Conservation (phyloP, 30 jellyfish, hydroid and myxozoan species). For the Cassiopea andromeda region DNA sequence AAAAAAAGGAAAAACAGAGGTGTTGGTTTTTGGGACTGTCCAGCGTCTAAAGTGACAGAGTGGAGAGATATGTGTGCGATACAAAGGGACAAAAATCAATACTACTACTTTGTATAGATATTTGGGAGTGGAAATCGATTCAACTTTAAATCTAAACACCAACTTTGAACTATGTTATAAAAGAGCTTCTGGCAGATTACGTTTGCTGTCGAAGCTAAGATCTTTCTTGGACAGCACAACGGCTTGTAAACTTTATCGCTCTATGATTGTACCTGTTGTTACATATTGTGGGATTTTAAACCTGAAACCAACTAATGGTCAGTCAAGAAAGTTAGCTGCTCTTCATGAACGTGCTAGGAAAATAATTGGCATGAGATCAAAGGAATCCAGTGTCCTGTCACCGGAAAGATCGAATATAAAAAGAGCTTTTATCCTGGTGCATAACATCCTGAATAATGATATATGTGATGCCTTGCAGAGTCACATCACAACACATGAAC, state of each 20-base stretch:
- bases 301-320: slow-evolving; percentile 35
- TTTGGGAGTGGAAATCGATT: slow-evolving; percentile 35
- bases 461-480: slow-evolving; percentile 53
- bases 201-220: slow-evolving; percentile 49
- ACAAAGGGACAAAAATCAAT: slow-evolving; percentile 24
- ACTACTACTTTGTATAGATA: slow-evolving; percentile 13
- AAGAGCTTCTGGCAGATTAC: slow-evolving; percentile 65
- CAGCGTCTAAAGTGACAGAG: slow-evolving; percentile 54
- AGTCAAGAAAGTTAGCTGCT: slow-evolving; percentile 41
- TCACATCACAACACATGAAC: slow-evolving; percentile 50
- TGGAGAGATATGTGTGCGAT: slow-evolving; percentile 1
- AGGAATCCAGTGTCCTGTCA: slow-evolving; percentile 50
- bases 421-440: slow-evolving; percentile 53
- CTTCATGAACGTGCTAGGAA: slow-evolving; percentile 51
- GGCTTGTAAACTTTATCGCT: slow-evolving; percentile 25
- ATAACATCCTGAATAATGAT: slow-evolving; percentile 29
- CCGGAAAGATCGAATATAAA: slow-evolving; percentile 40
- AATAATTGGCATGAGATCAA: slow-evolving; percentile 39
- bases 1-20: slow-evolving; percentile 55
- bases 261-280: slow-evolving; percentile 43
- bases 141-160: slow-evolving; percentile 39
- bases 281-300: slow-evolving; percentile 37
- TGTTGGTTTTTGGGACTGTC: slow-evolving; percentile 63
- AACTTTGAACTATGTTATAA: slow-evolving; percentile 28
- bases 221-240: slow-evolving; percentile 43